These are phyloP conservation scores for Porites cylindrica DNA, from an alignment of 92 coral and sea anemone genomes.

Conservation along the genomic window DNA sequence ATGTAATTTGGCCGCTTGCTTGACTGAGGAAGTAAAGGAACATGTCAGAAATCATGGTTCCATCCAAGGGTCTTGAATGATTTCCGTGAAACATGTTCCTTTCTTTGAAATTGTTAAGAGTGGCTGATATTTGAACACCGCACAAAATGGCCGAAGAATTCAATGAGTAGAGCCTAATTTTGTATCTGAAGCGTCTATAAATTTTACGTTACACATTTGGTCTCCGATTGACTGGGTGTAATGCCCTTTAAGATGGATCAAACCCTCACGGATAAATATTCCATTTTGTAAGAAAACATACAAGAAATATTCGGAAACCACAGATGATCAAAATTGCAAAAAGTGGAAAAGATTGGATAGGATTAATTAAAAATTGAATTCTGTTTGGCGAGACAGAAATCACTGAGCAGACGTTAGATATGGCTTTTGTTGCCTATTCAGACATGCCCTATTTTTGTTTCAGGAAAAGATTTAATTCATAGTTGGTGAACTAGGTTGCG, in stretches of 20 bases:
- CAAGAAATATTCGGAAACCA: constrained; percentile 1
- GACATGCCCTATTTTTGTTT: not conserved
- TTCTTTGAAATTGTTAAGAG: no score
- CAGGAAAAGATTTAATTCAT: not conserved
- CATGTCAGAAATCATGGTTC: no score
- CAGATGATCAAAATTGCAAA: not conserved
- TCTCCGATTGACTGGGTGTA: not conserved
- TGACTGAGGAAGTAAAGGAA: no score
- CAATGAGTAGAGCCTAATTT: no score
- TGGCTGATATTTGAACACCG: no score
- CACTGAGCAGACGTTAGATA: not conserved
- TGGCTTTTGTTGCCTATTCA: not conserved
- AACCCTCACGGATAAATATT: not conserved
- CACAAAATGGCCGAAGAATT: no score
- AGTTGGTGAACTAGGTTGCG: not conserved
- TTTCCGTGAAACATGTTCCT: no score
- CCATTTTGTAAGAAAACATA: not conserved
- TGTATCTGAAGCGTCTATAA: not conserved
- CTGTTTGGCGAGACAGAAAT: constrained; percentile 3
- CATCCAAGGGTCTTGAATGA: no score
- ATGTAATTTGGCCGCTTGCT: no score
- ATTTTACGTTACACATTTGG: not conserved
- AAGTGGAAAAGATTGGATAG: not conserved
- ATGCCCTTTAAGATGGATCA: not conserved
- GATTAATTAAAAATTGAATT: not conserved